Evolutionary conservation across 2,888 invertebrate species (phyloP).

Genomic region (Rugalucina vietnamica): DNA sequence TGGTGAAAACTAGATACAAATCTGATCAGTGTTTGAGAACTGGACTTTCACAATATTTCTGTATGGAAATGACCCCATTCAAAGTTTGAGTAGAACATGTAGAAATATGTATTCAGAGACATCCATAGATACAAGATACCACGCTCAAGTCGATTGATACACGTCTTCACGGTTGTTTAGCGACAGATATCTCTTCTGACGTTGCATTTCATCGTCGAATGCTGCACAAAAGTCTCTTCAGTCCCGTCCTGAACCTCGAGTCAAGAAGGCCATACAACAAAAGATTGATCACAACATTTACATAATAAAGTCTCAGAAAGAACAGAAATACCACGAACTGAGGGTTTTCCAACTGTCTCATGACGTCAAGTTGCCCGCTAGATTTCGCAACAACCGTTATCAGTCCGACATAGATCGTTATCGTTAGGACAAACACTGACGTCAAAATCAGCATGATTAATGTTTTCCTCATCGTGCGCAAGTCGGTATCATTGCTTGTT

Average conservation of each 20-base stretch:
- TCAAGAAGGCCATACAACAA: background rate
- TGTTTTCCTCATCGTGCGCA: background rate
- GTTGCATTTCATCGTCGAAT: too few relatives aligned
- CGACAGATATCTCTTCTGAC: too few relatives aligned
- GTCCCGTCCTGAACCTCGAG: background rate
- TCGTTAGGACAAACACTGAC: background rate
- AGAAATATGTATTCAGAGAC: too few relatives aligned
- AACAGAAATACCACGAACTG: background rate
- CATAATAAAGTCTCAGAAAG: background rate
- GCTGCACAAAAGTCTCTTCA: background rate
- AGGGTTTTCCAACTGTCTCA: background rate
- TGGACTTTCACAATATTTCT: too few relatives aligned
- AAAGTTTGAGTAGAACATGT: too few relatives aligned
- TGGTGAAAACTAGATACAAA: too few relatives aligned
- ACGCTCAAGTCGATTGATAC: too few relatives aligned
- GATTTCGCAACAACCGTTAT: background rate
- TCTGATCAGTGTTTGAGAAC: too few relatives aligned
- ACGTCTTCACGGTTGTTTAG: too few relatives aligned
- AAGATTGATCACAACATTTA: background rate
- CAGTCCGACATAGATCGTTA: background rate
- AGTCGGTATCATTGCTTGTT: background rate
- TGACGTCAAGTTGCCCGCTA: background rate
- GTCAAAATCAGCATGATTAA: background rate
- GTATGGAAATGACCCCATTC: too few relatives aligned
- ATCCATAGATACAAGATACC: too few relatives aligned